Base-by-base conservation (phyloP, 2,888 invertebrate species). In the Ptycholaimellus sp. region DNA sequence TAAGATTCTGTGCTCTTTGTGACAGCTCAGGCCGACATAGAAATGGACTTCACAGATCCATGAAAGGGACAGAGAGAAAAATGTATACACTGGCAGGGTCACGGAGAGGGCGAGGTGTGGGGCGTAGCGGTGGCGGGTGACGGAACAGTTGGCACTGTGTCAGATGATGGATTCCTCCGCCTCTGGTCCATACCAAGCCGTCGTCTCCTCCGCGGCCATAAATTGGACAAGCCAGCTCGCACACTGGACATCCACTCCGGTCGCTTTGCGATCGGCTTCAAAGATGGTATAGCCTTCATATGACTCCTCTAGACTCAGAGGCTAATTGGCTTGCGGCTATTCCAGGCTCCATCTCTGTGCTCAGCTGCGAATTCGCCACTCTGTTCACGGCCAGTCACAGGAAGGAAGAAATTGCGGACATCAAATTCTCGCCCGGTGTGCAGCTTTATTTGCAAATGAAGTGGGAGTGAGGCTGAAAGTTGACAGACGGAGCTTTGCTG, bases 351-450 rank as follows among this genome's bases (percentile, higher is more conserved):
- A 30, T 35, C 13, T 5, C 4, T 6, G 25, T 23, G 7, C n/a
- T 17, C 28, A 17, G 14, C 6, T 14, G 6, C 41, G 60, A 61
- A 41, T 41, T 62, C 38, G 50, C 54, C 17, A 58, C 59, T 39
- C 46, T 59, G 3, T 42, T 53, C 14, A 54, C 54, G 39, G 48
- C 58, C 38, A 54, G 56, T 33, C 59, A 62, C 40, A 48, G 61
- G 11, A 57, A 58, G 40, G 62, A 62, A 44, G 59, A 57, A 3
- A 50, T 61, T 14, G 60, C 60, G 40, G 63, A 62, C 44, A 46
- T 63, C 49, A 63, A 62, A 43, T 63, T 49, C 46, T 62, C 62
- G 1, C 62, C 62, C 3, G 57, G 60, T 48, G 60, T 9, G 22
- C 18, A n/a, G n/a, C n/a, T n/a, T n/a, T n/a, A n/a, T n/a, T n/a